phyloP scores from a whole-genome alignment of 53 echinoderm and acorn worm genomes.

The Mesocentrotus franciscanus region DNA sequence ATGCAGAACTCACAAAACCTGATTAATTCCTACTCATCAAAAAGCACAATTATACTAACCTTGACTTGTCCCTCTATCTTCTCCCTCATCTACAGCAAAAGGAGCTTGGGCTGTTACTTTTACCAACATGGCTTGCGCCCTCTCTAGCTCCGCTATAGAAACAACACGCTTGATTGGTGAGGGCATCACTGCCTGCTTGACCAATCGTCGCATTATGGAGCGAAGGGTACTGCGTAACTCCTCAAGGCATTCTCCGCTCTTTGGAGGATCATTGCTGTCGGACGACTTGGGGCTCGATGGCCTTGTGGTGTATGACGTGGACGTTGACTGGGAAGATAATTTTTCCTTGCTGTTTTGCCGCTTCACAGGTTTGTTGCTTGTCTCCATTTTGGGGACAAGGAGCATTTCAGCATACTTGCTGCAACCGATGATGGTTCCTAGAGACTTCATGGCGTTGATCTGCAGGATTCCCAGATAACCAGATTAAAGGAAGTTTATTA shows the following conservation, averaged over 20 bases:
- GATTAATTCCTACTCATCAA: neutral
- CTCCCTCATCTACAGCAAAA: slow-evolving; percentile 67
- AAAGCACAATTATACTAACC: slow-evolving; percentile 62
- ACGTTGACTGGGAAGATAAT: slow-evolving; percentile 19
- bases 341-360: slow-evolving; percentile 62
- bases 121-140: slow-evolving; percentile 93
- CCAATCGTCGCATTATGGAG: slow-evolving; percentile 91
- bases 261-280: slow-evolving; percentile 5
- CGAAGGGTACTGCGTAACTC: slow-evolving; percentile 79
- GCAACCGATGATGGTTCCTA: slow-evolving; percentile 90
- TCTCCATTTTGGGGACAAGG: slow-evolving; percentile 82
- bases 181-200: slow-evolving; percentile 95
- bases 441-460: slow-evolving; percentile 87
- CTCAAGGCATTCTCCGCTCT: slow-evolving; percentile 22
- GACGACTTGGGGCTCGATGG: slow-evolving; percentile 29
- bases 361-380: slow-evolving; percentile 63
- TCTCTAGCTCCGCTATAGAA: slow-evolving; percentile 87
- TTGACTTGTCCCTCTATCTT: slow-evolving; percentile 56
- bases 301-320: slow-evolving; percentile 17
- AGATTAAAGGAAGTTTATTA: neutral
- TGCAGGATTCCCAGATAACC: slow-evolving; percentile 41
- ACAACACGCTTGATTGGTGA: slow-evolving; percentile 94
- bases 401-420: slow-evolving; percentile 94
- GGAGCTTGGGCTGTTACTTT: slow-evolving; percentile 90
- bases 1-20: neutral